Evolutionary conservation across 2,113 vertebrate species (phyloP).

Genomic region (Chunga burmeisteri): DNA sequence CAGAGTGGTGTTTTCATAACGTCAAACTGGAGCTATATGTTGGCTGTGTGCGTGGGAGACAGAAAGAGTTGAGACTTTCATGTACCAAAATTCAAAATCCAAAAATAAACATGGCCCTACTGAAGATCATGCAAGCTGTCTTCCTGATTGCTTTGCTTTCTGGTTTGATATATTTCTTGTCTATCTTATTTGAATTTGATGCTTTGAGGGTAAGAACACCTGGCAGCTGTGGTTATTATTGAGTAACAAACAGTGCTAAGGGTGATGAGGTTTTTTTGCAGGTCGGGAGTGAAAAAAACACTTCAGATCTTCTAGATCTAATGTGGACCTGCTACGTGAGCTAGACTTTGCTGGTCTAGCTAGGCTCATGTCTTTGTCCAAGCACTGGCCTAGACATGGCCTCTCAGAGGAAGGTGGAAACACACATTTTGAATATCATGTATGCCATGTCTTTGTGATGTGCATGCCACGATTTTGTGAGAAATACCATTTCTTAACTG

Average conservation of each 20-base stretch:
- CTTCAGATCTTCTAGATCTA: background rate
- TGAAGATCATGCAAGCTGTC: background rate
- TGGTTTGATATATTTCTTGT: background rate
- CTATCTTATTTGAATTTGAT: background rate
- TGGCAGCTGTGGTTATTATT: background rate
- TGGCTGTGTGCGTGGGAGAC: background rate
- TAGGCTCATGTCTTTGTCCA: background rate
- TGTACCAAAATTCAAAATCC: background rate
- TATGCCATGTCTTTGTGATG: rapidly evolving
- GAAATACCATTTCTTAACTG: background rate
- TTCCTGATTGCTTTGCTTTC: background rate
- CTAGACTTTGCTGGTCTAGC: background rate
- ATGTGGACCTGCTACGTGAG: background rate
- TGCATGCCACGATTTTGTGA: background rate
- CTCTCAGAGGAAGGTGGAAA: background rate
- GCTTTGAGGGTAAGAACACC: background rate
- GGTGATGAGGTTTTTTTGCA: background rate
- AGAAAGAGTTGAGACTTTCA: background rate
- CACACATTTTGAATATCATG: rapidly evolving
- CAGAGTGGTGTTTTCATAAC: background rate
- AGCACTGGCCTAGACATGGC: background rate
- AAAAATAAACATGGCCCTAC: background rate
- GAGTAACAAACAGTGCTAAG: background rate
- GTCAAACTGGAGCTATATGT: background rate
- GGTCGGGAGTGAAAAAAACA: background rate